A percentile compares a stretch with the other conserved stretches of the same genome.
These are phyloP conservation scores for Lepisosteus oculatus DNA, from an alignment of 2,113 vertebrate species.

Conservation along the genomic window DNA sequence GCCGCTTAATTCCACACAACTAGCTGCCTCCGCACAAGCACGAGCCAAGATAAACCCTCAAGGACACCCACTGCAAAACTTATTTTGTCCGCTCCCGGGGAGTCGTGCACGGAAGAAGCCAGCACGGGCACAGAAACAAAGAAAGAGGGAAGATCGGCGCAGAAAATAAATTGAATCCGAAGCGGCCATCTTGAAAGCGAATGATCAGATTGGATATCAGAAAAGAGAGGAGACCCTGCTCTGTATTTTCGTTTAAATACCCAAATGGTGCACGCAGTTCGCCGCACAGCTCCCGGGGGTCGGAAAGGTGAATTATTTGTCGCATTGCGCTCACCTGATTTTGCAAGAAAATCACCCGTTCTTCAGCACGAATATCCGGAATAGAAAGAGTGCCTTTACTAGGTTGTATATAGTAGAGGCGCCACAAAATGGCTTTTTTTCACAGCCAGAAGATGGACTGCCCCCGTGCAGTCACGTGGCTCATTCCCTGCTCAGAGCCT, in stretches of 20 bases:
- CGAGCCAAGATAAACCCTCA: slow-evolving; percentile 38
- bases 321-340: slow-evolving; percentile 53
- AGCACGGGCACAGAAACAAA: slow-evolving; percentile 4
- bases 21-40: slow-evolving; percentile 48
- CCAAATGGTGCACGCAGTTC: slow-evolving; percentile 1
- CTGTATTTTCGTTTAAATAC: slow-evolving; percentile 17
- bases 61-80: slow-evolving; percentile 46
- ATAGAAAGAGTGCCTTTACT: slow-evolving; percentile 46
- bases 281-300: slow-evolving; percentile 37
- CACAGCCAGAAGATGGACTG: slow-evolving; percentile 64
- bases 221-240: slow-evolving; percentile 43
- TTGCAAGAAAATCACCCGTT: slow-evolving; percentile 43
- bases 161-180: slow-evolving; percentile 51
- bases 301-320: slow-evolving; percentile 28
- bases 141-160: slow-evolving; percentile 22
- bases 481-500: slow-evolving; percentile 61
- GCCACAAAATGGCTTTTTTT: slow-evolving; percentile 72
- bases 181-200: slow-evolving; percentile 72
- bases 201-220: slow-evolving; percentile 56
- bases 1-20: background rate
- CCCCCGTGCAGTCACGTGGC: slow-evolving; percentile 69
- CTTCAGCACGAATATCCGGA: slow-evolving; percentile 35
- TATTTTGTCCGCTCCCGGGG: slow-evolving; percentile 30
- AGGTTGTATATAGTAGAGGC: slow-evolving; percentile 60
- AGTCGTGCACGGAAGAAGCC: slow-evolving; percentile 4